phyloP scores from a whole-genome alignment of 2,888 invertebrate species.

The Phortica okadai region DNA sequence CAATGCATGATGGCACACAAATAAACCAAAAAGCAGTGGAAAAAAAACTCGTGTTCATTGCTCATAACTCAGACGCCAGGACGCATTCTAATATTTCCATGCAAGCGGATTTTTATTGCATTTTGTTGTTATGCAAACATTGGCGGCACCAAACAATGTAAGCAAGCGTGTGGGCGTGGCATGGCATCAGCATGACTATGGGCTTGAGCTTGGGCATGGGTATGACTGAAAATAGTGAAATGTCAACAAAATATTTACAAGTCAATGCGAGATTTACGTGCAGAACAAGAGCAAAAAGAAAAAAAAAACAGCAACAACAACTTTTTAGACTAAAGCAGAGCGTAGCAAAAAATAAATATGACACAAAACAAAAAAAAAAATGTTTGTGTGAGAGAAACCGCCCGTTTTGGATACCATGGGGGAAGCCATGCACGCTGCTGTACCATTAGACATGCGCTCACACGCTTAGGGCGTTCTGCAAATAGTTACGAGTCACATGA shows the following conservation, averaged over 20 bases:
- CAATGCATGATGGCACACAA: too few relatives aligned
- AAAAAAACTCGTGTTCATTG: not conserved
- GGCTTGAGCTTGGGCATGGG: not conserved
- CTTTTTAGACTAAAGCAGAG: not conserved
- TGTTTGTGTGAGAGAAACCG: not conserved
- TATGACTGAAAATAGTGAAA: conserved; percentile 6
- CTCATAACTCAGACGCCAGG: not conserved
- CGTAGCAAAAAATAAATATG: conserved; percentile 7
- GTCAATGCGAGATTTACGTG: conserved; percentile 23
- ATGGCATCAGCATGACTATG: not conserved
- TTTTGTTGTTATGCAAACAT: not conserved
- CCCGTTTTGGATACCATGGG: not conserved
- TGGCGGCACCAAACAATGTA: not conserved
- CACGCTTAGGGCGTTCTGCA: not conserved
- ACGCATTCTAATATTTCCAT: conserved; percentile 10
- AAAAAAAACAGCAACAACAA: not conserved
- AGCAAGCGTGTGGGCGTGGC: not conserved
- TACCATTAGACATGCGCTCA: not conserved
- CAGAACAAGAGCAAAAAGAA: not conserved
- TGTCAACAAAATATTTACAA: conserved; percentile 29
- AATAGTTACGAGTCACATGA: conserved; percentile 7
- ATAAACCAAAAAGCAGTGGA: not conserved
- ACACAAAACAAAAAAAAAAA: conserved; percentile 2
- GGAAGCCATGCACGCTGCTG: not conserved
- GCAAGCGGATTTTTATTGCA: conserved; percentile 13